These are phyloP conservation scores for Napeogenes inachia DNA, from an alignment of 2,888 invertebrate genomes.

Conservation along the genomic window DNA sequence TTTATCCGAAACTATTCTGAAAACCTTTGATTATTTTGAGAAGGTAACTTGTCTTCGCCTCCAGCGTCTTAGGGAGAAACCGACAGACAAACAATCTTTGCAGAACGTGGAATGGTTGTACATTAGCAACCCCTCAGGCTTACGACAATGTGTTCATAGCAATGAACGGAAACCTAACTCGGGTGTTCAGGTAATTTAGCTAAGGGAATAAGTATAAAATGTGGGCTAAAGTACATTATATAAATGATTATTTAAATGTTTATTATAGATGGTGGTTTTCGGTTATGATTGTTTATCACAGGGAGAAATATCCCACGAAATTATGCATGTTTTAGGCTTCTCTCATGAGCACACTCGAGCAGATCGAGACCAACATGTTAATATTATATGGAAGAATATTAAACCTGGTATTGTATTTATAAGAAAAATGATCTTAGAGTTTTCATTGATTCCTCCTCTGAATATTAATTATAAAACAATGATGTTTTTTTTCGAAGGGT, in stretches of 20 bases:
- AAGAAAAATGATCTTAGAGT: background rate
- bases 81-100: conserved; percentile 52
- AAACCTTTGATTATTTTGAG: conserved; percentile 64
- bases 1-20: conserved; percentile 48
- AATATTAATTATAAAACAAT: background rate
- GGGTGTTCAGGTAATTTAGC: conserved; percentile 56
- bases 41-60: conserved; percentile 62
- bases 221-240: background rate
- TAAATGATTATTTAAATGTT: background rate
- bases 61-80: conserved; percentile 57
- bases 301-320: conserved; percentile 86
- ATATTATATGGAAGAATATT: conserved; percentile 83
- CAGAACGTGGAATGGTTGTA: conserved; percentile 59
- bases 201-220: background rate
- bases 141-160: conserved; percentile 66
- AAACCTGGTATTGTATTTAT: conserved; percentile 65
- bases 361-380: conserved; percentile 82
- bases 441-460: background rate
- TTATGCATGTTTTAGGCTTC: conserved; percentile 88
- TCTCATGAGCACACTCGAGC: conserved; percentile 87
- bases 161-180: conserved; percentile 52
- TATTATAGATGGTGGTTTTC: conserved; percentile 57
- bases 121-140: conserved; percentile 62
- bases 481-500: conserved; percentile 59
- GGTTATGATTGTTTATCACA: conserved; percentile 74